Conservation (phyloP, 2,113 vertebrate species). For the Salvelinus fontinalis region DNA sequence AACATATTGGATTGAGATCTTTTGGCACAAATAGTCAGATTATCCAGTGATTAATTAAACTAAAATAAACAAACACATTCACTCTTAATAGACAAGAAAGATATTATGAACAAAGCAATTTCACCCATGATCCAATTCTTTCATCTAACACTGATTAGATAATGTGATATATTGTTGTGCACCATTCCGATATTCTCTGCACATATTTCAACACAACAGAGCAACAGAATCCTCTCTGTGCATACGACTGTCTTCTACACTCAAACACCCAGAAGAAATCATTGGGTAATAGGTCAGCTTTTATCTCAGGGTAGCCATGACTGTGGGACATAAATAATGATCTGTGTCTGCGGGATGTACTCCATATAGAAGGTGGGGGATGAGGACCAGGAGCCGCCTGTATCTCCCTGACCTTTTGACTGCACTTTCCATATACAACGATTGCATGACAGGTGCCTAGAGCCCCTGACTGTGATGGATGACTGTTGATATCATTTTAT, state of each 20-base stretch:
- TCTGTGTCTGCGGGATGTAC: constrained; percentile 19
- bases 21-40: neutral
- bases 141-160: constrained; percentile 35
- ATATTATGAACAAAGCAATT: constrained; percentile 60
- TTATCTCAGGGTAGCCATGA: constrained; percentile 14
- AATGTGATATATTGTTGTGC: constrained; percentile 10
- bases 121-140: constrained; percentile 49
- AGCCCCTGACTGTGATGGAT: constrained; percentile 62
- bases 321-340: constrained; percentile 24
- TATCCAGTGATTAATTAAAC: neutral
- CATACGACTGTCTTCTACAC: neutral
- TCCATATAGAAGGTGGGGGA: constrained; percentile 45
- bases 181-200: constrained; percentile 18
- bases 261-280: constrained; percentile 23
- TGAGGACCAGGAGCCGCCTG: constrained; percentile 34
- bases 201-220: constrained; percentile 6
- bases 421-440: constrained; percentile 45
- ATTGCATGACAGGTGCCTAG: constrained; percentile 42
- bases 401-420: constrained; percentile 57
- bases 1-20: neutral
- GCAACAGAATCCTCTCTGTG: constrained; percentile 10
- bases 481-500: constrained; percentile 63
- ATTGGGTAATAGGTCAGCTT: constrained; percentile 24
- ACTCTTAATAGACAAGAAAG: constrained; percentile 32
- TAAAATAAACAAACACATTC: constrained; percentile 1